Percentiles rank a stretch among this genome's conserved stretches.
These are phyloP conservation scores for Odontamblyopus rebecca DNA, from an alignment of 2,797 vertebrate species.

Conservation along the genomic window DNA sequence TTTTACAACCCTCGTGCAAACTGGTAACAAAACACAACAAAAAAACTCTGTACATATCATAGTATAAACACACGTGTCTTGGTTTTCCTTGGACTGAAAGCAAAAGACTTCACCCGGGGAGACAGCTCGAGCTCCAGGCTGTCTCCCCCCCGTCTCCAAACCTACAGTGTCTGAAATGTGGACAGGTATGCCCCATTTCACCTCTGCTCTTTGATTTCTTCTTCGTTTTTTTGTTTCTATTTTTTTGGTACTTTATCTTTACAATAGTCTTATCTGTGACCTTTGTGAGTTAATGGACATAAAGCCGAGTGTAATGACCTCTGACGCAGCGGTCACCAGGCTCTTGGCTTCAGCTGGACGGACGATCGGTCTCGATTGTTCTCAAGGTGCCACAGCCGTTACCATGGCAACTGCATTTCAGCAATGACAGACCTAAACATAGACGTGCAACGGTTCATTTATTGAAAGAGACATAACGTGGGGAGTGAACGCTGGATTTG, in stretches of 20 bases:
- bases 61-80: too few relatives aligned
- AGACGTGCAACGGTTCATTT: too few relatives aligned
- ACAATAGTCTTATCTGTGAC: neutral
- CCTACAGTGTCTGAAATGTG: neutral
- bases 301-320: neutral
- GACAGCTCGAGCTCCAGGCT: neutral
- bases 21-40: too few relatives aligned
- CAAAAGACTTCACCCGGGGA: neutral
- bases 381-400: neutral
- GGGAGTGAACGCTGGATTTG: too few relatives aligned
- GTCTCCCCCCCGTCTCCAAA: neutral
- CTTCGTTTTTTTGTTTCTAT: neutral
- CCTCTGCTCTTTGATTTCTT: neutral
- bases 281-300: conserved; percentile 6
- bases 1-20: too few relatives aligned
- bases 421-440: too few relatives aligned
- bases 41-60: too few relatives aligned
- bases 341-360: neutral
- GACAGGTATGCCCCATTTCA: neutral
- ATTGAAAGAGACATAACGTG: too few relatives aligned
- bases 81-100: too few relatives aligned
- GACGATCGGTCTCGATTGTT: neutral
- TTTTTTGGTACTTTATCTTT: neutral
- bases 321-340: neutral
- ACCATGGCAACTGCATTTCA: neutral